These are phyloP conservation scores for Rhincodon typus DNA, from an alignment of 2,797 vertebrate genomes.

Conservation along the genomic window DNA sequence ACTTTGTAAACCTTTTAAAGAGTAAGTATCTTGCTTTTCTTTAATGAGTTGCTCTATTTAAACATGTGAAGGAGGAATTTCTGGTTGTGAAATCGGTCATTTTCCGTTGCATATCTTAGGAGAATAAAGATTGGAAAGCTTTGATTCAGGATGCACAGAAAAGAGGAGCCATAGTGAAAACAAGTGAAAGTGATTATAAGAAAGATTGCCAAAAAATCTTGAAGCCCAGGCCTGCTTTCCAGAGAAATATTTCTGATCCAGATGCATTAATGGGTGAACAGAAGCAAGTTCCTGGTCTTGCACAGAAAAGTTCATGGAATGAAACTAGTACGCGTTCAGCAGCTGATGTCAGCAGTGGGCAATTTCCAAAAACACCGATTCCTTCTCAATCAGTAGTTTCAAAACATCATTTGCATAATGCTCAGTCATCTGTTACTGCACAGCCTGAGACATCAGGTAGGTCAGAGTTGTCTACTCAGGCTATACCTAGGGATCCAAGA, in stretches of 20 bases:
- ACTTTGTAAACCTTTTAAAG: not conserved
- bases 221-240: constrained; percentile 49
- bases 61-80: constrained; percentile 19
- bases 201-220: constrained; percentile 57
- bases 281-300: too few species aligned
- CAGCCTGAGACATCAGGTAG: constrained; percentile 10
- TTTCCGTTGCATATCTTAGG: constrained; percentile 48
- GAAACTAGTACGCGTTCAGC: not conserved
- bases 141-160: constrained; percentile 68
- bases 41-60: not conserved
- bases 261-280: accelerated
- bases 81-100: not conserved
- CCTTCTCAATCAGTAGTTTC: not conserved
- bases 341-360: not conserved
- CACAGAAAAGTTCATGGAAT: not conserved
- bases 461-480: not conserved
- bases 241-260: constrained; percentile 42
- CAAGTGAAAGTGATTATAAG: constrained; percentile 53
- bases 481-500: constrained; percentile 55
- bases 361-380: not conserved
- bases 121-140: constrained; percentile 66
- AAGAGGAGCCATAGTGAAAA: constrained; percentile 61
- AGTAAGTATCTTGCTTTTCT: not conserved
- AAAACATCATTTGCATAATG: not conserved
- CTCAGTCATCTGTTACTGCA: constrained; percentile 35